phyloP scores from a whole-genome alignment of 2,113 vertebrate species.

The Sinocyclocheilus maitianheensis region DNA sequence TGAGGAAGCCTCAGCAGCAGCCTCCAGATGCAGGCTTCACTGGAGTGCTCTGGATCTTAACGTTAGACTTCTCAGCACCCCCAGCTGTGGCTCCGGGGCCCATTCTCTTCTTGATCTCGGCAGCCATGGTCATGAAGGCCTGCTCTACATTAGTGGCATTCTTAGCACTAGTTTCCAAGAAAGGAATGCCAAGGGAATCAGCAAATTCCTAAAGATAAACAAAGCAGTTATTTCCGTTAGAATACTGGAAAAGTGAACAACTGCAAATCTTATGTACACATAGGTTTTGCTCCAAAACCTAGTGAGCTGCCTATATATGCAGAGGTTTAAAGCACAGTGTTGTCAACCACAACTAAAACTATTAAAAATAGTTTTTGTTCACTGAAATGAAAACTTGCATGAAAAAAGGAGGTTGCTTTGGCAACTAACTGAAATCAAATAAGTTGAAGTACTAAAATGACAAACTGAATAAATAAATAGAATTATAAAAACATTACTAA shows the following conservation, averaged over 20 bases:
- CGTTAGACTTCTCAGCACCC: conserved; percentile 92
- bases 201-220: conserved; percentile 88
- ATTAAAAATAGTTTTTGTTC: no score
- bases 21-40: conserved; percentile 95
- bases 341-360: no score
- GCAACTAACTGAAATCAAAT: no score
- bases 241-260: neutral
- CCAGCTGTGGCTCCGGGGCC: conserved; percentile 94
- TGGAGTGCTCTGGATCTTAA: conserved; percentile 97
- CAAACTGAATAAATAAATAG: no score
- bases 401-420: no score
- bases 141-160: conserved; percentile 99
- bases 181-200: conserved; percentile 97
- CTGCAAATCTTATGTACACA: neutral
- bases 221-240: conserved; percentile 10
- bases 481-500: no score
- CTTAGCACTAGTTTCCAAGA: conserved; percentile 99
- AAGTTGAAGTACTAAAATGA: no score
- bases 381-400: no score
- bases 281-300: neutral
- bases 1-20: conserved; percentile 80
- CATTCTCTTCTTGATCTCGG: conserved; percentile 99
- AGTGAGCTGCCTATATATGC: neutral
- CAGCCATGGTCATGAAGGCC: conserved; percentile 99
- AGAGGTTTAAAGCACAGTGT: neutral